Base-by-base conservation (phyloP, 2,888 invertebrate species). In the Drosophila antonietae region DNA sequence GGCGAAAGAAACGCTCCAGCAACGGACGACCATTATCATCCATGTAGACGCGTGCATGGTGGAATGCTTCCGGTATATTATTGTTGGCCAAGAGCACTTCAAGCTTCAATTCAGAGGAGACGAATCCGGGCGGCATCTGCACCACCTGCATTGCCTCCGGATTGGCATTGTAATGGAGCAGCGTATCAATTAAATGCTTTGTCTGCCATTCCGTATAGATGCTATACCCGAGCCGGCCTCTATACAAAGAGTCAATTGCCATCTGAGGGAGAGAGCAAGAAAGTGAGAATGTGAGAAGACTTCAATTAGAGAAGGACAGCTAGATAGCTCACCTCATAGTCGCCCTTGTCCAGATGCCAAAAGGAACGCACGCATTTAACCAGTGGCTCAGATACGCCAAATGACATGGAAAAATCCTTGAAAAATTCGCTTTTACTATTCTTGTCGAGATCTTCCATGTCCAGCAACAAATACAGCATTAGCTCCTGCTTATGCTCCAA, bases 311-410 rank as follows among this genome's bases (percentile, higher is more conserved):
- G 14, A 57, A 2, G 5, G 57, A 20, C 14, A 33, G 33, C 8
- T 14, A 33, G 10, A 14, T 20, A 28, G n/a, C 53, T 93, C 92
- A 96, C 97, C 91, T 96, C 95, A 92, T 96, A 97, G 90, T 97
- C 95, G 68, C 96, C 95, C 89, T 97, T 97, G 93, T 98, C 98
- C 15, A 98, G 93, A 80, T 96, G 95, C 98, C 98, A 98, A 91
- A 97, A 96, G 0, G 96, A 97, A 88, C 97, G 97, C 0, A 97
- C 95, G 0, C 96, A 94, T 91, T 97, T 96, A 33, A 96, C 96
- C 1, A 96, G 92, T 1, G 96, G 95, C 20, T 95, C 95, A 1
- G 62, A n/a, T 1, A 83, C 9, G 12, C 37, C 33, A 9, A 86
- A 82, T 1, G 18, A 14, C 0, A 18, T 2, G 3, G 62, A 59